Conservation (phyloP, 2,113 vertebrate species). For the Gila orcuttii region DNA sequence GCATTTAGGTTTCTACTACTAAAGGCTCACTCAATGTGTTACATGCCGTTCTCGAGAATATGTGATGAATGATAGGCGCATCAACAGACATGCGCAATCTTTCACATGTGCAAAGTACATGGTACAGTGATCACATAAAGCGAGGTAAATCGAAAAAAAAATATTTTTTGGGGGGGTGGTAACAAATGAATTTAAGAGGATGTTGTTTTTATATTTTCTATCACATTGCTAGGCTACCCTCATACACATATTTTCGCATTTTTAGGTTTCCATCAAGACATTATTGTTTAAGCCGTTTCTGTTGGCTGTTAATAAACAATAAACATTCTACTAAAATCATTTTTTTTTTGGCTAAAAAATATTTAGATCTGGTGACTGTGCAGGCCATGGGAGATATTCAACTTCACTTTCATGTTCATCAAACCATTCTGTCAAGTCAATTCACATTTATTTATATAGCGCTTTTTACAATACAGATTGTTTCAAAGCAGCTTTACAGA, state of each 20-base stretch:
- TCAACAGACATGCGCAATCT: background rate
- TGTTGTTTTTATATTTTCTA: background rate
- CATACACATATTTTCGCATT: background rate
- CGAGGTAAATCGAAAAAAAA: background rate
- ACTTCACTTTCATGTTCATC: too few relatives aligned
- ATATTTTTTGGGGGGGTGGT: background rate
- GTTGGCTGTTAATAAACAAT: background rate
- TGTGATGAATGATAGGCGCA: background rate
- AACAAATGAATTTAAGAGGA: background rate
- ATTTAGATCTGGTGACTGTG: too few relatives aligned
- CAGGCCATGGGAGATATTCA: too few relatives aligned
- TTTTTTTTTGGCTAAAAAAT: background rate
- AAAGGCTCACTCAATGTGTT: background rate
- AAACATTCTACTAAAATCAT: background rate
- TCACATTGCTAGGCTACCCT: background rate
- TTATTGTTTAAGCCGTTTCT: background rate
- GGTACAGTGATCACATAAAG: background rate
- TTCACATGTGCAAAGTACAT: background rate
- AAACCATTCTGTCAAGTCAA: too few relatives aligned
- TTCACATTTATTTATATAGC: too few relatives aligned
- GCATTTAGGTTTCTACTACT: background rate
- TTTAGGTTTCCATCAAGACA: background rate
- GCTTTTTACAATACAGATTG: too few relatives aligned
- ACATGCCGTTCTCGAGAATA: background rate
- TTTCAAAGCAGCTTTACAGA: too few relatives aligned